Base-by-base conservation (phyloP, 1,140 invertebrate genomes). In the Antheraea mylitta region DNA sequence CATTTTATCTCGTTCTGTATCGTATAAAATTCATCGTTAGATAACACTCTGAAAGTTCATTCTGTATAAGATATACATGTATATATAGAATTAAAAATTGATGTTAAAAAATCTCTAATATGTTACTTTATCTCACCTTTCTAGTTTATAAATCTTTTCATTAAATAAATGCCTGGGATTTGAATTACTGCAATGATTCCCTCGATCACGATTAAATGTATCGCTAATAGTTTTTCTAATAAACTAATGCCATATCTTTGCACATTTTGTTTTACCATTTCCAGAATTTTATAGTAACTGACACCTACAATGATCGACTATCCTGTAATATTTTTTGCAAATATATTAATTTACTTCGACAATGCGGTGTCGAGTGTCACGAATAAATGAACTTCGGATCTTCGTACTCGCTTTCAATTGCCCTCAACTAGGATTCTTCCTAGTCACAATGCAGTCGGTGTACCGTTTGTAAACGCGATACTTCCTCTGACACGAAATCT, bases 401-500 rank as follows among this genome's bases (percentile, higher is more conserved):
- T 71, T 75, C 71, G 80, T 80, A 78, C 83, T 78, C 77, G 79
- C 74, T 67, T 74, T 68, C 68, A 75, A 81, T 86, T 81, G 81
- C 77, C 79, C 76, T 77, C 74, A 58, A 77, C 75, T 82, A 79
- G 78, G 68, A 75, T 68, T 77, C 69, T 76, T 74, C 75, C 70
- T 64, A 66, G 71, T 80, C 78, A 88, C 88, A 89, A 88, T 87
- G 80, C 81, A 83, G 80, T 81, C 89, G 89, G 89, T 81, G 75
- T 71, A 62, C 78, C 83, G 77, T 90, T 90, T 90, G 89, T 87
- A 89, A 85, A 91, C 77, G 84, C 81, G 90, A 92, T 92, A 92
- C 88, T 90, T 92, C 89, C 89, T 87, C 77, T 78, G 77, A 81
- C 76, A 76, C 75, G 74, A 78, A 83, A 78, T 75, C 76, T 74